Conservation (phyloP, 2,113 vertebrate genomes). For the Hylia prasina region DNA sequence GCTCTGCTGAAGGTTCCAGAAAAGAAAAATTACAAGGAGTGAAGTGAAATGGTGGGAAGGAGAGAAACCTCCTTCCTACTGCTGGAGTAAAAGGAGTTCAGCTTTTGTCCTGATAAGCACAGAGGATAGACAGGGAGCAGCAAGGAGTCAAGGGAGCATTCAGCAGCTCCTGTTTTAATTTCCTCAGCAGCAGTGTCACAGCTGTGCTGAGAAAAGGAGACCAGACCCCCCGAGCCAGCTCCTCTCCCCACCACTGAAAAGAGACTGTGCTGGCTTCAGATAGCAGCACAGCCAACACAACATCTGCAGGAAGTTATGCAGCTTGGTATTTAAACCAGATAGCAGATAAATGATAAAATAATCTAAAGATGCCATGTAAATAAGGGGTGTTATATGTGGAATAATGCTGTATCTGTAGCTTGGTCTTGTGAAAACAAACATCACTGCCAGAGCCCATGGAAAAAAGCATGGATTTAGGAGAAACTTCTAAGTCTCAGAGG, state of each 20-base stretch:
- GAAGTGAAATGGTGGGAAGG: background rate
- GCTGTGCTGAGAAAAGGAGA: background rate
- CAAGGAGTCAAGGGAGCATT: background rate
- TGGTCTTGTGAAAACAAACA: accelerated
- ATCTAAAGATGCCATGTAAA: background rate
- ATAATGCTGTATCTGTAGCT: background rate
- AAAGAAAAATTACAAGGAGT: background rate
- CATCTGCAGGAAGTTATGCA: background rate
- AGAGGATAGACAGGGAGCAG: background rate
- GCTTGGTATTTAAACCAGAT: background rate
- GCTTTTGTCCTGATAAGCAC: background rate
- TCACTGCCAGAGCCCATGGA: background rate
- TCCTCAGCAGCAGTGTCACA: background rate
- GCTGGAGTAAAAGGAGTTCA: background rate
- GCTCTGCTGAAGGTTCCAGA: background rate
- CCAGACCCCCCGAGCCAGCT: background rate
- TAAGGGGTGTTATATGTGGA: background rate
- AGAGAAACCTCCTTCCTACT: background rate
- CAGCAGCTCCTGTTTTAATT: background rate
- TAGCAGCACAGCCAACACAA: background rate
- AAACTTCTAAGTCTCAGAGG: background rate
- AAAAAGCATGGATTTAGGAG: background rate
- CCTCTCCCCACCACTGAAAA: background rate
- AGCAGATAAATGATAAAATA: background rate
- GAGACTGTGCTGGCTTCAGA: background rate